A percentile compares a stretch with the other conserved stretches of the same genome.
Conservation (phyloP, 2,888 invertebrate species). For the Prostheceraeus crozeri region DNA sequence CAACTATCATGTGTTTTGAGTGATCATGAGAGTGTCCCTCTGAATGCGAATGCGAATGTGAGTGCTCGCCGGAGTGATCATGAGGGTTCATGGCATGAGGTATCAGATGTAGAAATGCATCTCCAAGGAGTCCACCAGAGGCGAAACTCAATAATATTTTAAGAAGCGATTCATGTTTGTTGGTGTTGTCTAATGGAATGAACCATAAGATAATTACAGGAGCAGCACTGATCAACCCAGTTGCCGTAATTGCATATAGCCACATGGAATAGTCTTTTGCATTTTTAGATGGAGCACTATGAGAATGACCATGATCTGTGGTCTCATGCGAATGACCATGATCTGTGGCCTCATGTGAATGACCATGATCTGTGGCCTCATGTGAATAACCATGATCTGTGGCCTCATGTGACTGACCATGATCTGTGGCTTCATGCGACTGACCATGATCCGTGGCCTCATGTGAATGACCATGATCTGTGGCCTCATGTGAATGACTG, state of each 20-base stretch:
- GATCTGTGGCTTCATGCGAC: too few relatives aligned
- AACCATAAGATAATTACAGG: conserved; percentile 85
- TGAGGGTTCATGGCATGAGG: conserved; percentile 74
- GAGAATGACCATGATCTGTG: too few relatives aligned
- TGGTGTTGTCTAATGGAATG: conserved; percentile 72
- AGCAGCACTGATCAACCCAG: conserved; percentile 82
- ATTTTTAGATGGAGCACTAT: too few relatives aligned
- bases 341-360: too few relatives aligned
- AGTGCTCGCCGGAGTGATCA: conserved; percentile 48
- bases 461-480: too few relatives aligned
- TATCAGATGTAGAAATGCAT: conserved; percentile 95
- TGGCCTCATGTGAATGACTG: too few relatives aligned
- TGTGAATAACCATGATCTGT: too few relatives aligned
- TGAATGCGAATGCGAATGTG: conserved; percentile 45
- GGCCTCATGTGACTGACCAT: too few relatives aligned
- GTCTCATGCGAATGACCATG: too few relatives aligned
- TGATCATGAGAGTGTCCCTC: conserved; percentile 43
- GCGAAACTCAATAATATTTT: conserved; percentile 65
- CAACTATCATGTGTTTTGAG: conserved; percentile 66
- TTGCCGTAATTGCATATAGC: conserved; percentile 77
- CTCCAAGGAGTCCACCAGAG: conserved; percentile 75
- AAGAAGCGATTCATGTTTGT: conserved; percentile 73
- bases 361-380: too few relatives aligned
- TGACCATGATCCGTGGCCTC: too few relatives aligned
- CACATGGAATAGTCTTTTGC: too few relatives aligned